Conservation (phyloP, 2,113 vertebrate species). For the Anhinga anhinga region DNA sequence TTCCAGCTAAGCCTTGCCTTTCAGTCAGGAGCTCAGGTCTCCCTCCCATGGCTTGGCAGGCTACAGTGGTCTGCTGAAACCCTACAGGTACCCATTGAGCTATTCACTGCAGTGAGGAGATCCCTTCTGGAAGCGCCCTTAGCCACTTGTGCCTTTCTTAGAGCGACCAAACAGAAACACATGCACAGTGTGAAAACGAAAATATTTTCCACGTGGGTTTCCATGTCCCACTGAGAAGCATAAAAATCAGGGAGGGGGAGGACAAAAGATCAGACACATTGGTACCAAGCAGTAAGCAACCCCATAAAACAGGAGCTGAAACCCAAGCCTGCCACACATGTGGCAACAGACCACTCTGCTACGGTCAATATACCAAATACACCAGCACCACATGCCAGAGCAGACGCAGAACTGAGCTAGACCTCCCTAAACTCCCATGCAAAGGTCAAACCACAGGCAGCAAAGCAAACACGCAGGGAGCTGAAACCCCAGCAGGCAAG, state of each 20-base stretch:
- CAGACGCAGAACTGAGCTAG: background rate
- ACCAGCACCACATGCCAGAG: background rate
- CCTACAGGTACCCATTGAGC: too few relatives aligned
- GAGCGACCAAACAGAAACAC: background rate
- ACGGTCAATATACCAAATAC: background rate
- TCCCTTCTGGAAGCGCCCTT: background rate
- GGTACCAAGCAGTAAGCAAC: background rate
- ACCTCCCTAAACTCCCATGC: rapidly evolving
- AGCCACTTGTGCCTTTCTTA: background rate
- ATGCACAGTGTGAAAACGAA: background rate
- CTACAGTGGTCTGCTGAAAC: background rate
- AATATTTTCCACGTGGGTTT: background rate
- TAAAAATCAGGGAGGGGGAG: rapidly evolving
- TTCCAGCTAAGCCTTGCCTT: background rate
- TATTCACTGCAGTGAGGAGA: background rate
- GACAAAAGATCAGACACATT: background rate
- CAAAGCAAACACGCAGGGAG: background rate
- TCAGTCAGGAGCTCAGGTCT: background rate
- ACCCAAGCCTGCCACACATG: background rate
- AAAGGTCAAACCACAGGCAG: background rate
- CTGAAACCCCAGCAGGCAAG: background rate
- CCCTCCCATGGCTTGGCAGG: background rate
- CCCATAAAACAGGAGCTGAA: background rate
- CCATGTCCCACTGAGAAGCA: background rate
- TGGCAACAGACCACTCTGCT: background rate